A percentile compares a stretch with the other conserved stretches of the same genome.
These are phyloP conservation scores for Sesamia nonagrioides DNA, from an alignment of 1,140 invertebrate genomes.

Conservation along the genomic window DNA sequence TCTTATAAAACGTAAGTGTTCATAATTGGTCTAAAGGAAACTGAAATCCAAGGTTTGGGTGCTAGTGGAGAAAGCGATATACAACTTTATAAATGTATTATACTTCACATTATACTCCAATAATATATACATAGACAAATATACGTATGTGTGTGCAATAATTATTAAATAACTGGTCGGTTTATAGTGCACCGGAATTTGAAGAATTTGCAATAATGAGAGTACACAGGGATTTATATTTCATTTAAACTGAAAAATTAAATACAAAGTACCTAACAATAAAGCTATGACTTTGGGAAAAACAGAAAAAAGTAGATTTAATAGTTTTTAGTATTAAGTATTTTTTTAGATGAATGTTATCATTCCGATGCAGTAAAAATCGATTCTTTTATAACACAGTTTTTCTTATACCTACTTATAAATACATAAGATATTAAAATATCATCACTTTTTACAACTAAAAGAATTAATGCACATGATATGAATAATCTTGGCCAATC, in stretches of 20 bases:
- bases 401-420: slow-evolving; percentile 27
- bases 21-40: slow-evolving; percentile 74
- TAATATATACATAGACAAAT: slow-evolving; percentile 47
- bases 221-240: too few species aligned
- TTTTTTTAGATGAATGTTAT: too few species aligned
- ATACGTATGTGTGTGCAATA: slow-evolving; percentile 49
- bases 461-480: slow-evolving; percentile 33
- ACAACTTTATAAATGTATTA: slow-evolving; percentile 55
- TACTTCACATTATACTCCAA: slow-evolving; percentile 45
- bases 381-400: slow-evolving; percentile 12
- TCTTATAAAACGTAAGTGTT: slow-evolving; percentile 75
- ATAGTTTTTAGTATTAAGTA: too few species aligned
- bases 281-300: neutral
- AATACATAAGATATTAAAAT: slow-evolving; percentile 17
- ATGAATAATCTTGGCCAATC: slow-evolving; percentile 39
- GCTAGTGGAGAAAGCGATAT: slow-evolving; percentile 64
- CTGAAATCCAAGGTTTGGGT: slow-evolving; percentile 69
- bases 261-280: too few species aligned
- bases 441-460: slow-evolving; percentile 38
- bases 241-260: neutral
- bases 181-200: neutral
- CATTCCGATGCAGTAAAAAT: neutral
- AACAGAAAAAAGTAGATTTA: too few species aligned
- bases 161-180: neutral
- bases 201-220: too few species aligned